Conservation (phyloP, 2,113 vertebrate genomes). For the Kobus ellipsiprymnus region DNA sequence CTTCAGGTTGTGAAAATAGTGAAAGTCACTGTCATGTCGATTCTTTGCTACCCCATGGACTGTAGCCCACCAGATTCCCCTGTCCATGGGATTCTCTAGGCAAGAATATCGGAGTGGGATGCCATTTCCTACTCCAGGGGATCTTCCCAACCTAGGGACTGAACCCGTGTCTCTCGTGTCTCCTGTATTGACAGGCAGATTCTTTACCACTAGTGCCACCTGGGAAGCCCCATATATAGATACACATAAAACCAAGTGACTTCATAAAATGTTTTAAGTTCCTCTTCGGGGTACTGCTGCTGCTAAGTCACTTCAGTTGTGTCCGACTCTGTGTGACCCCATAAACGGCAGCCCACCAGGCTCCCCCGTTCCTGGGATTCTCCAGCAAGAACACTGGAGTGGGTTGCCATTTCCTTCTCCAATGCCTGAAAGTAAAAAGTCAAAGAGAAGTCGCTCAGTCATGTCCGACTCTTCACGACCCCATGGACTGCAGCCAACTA, state of each 20-base stretch:
- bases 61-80: not conserved
- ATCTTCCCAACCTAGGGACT: not conserved
- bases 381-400: no score
- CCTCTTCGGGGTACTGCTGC: not conserved
- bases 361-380: no score
- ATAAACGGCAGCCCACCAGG: no score
- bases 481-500: no score
- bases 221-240: not conserved
- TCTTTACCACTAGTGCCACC: not conserved
- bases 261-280: not conserved
- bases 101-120: not conserved
- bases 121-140: not conserved
- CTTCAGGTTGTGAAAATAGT: not conserved
- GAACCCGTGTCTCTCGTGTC: not conserved
- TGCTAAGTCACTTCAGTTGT: no score
- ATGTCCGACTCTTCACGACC: no score
- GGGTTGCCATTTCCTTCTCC: no score
- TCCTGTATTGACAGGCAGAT: not conserved
- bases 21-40: not conserved
- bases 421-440: no score
- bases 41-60: not conserved
- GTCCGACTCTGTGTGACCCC: no score
- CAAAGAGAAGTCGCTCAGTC: no score
- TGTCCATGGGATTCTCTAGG: not conserved
- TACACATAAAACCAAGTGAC: not conserved